phyloP scores from a whole-genome alignment of 2,888 invertebrate species.

The Heliconius erato region DNA sequence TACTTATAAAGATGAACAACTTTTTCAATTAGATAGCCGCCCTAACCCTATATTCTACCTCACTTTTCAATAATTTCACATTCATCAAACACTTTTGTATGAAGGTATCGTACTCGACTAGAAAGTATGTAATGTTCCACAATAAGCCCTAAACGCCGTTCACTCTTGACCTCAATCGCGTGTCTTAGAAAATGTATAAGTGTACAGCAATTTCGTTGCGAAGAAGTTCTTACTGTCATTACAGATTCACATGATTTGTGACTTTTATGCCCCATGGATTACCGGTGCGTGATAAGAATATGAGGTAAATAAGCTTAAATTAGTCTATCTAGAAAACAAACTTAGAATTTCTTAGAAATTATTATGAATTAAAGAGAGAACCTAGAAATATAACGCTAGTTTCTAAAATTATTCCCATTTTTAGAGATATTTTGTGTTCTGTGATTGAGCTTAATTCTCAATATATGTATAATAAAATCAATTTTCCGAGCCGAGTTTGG shows the following conservation, averaged over 20 bases:
- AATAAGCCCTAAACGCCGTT: constrained; percentile 42
- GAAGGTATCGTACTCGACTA: constrained; percentile 8
- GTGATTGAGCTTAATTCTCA: no score
- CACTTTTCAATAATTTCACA: constrained; percentile 17
- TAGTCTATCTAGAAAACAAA: no score
- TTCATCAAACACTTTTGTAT: constrained; percentile 8
- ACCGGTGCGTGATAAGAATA: not conserved
- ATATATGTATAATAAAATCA: no score
- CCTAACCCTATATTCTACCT: no score
- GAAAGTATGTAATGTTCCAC: constrained; percentile 36
- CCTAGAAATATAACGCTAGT: no score
- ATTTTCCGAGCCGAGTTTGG: no score
- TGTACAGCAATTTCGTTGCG: constrained; percentile 26
- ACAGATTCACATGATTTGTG: constrained; percentile 5
- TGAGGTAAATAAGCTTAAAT: no score
- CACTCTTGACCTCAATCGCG: constrained; percentile 45
- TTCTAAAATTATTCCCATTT: no score
- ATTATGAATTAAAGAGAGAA: no score
- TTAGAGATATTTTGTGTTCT: no score
- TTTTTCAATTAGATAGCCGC: not conserved
- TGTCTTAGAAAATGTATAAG: constrained; percentile 32
- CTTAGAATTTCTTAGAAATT: no score
- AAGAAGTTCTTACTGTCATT: constrained; percentile 23
- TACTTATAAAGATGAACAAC: not conserved
- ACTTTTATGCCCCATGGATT: not conserved